These are phyloP conservation scores for Epicampocera succincta DNA, from an alignment of 2,888 invertebrate species.

Conservation along the genomic window DNA sequence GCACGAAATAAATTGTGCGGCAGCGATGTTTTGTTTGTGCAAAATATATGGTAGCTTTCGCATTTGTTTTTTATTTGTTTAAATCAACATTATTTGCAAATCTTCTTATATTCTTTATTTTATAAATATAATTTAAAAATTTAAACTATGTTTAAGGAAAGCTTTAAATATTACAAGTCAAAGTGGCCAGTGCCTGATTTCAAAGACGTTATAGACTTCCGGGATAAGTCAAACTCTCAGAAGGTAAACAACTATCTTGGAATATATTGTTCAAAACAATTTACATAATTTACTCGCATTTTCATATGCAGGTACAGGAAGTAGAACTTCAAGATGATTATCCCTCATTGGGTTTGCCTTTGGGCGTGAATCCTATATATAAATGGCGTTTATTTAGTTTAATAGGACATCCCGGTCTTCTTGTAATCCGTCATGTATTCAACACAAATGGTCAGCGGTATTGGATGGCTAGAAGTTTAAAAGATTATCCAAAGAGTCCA, in stretches of 20 bases:
- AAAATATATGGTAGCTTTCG: no score
- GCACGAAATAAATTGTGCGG: no score
- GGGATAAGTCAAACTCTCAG: conserved; percentile 65
- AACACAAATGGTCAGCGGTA: conserved; percentile 88
- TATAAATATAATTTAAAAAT: not conserved
- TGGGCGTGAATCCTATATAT: conserved; percentile 77
- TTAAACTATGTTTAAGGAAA: conserved; percentile 84
- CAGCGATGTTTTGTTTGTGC: no score
- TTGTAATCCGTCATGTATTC: conserved; percentile 93
- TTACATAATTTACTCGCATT: conserved; percentile 26
- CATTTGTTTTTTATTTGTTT: conserved; percentile 1
- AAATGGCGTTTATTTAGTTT: conserved; percentile 87
- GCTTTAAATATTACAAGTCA: conserved; percentile 91
- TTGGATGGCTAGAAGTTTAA: conserved; percentile 91
- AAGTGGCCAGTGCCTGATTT: conserved; percentile 86
- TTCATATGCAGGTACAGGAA: conserved; percentile 54
- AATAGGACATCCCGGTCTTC: conserved; percentile 86
- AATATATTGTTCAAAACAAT: not conserved
- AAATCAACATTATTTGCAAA: not conserved
- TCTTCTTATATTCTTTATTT: not conserved
- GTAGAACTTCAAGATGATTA: conserved; percentile 58
- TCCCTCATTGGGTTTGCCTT: conserved; percentile 61
- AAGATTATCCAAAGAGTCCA: conserved; percentile 89
- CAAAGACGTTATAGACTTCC: conserved; percentile 85
- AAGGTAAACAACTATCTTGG: conserved; percentile 17